A percentile compares a stretch with the other conserved stretches of the same genome.
Evolutionary conservation across 2,113 vertebrate species (phyloP).

Genomic region (human): GRCh38 chr5:8216001-8216500

Average conservation of each 20-base stretch:
- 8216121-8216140: not conserved
- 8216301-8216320: too few species aligned
- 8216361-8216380: not conserved
- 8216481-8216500: not conserved
- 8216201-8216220: not conserved
- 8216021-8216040: not conserved
- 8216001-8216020: not conserved
- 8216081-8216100: not conserved
- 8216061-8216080: too few species aligned
- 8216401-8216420: not conserved
- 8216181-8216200: not conserved
- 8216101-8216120: too few species aligned
- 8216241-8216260: not conserved
- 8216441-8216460: not conserved
- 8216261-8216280: not conserved
- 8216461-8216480: not conserved
- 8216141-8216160: rapidly evolving
- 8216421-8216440: not conserved
- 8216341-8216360: not conserved
- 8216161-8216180: not conserved
- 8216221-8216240: not conserved
- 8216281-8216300: too few species aligned
- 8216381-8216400: not conserved
- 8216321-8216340: not conserved
- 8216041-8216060: not conserved